A percentile compares a stretch with the other conserved stretches of the same genome.
Evolutionary conservation across 2,113 vertebrate species (phyloP).

Genomic region (Caranx ignobilis): DNA sequence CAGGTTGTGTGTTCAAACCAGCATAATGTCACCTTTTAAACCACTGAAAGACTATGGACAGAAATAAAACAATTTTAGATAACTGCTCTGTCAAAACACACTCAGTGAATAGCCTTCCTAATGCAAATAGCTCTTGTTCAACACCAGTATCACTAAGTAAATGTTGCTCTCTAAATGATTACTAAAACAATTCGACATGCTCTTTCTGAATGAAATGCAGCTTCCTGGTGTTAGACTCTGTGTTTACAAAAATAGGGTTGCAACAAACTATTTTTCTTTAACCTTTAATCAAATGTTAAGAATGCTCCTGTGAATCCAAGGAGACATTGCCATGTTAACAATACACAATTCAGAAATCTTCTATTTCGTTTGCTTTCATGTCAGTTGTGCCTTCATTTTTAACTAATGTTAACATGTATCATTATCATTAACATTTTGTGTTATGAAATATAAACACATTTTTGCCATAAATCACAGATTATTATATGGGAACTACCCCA

Average conservation of each 20-base stretch:
- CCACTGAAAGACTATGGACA: conserved; percentile 16
- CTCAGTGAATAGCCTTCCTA: neutral
- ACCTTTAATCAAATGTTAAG: too few species aligned
- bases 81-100: neutral
- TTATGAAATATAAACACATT: neutral
- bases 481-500: neutral
- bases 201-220: too few species aligned
- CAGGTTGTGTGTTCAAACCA: neutral
- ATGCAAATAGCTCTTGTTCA: neutral
- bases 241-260: neutral
- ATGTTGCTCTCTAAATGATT: neutral
- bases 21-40: conserved; percentile 35
- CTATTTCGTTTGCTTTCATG: neutral
- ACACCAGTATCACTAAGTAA: neutral
- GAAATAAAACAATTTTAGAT: neutral
- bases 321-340: neutral
- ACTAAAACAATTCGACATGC: too few species aligned
- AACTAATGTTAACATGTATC: neutral
- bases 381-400: neutral
- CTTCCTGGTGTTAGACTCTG: neutral
- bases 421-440: too few species aligned
- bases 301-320: too few species aligned
- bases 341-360: neutral
- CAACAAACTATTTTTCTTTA: too few species aligned
- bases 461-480: too few species aligned